Base-by-base conservation (phyloP, 2,113 vertebrate genomes). In the Datnioides undecimradiatus region DNA sequence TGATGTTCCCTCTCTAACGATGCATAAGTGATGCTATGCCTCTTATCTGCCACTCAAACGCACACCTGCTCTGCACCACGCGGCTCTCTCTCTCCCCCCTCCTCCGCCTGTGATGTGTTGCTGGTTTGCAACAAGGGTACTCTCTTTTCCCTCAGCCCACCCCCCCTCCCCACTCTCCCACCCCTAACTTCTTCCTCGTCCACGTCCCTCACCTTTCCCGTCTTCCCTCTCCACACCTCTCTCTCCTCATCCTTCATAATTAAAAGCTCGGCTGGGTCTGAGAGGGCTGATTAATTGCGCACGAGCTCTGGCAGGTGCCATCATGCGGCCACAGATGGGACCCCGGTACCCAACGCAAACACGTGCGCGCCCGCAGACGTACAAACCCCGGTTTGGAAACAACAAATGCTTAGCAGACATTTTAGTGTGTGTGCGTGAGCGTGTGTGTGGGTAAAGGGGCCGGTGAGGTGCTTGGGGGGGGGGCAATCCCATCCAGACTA, bases 11-110 rank as follows among this genome's bases (percentile, higher is more conserved):
- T 82, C 76, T 79, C 84, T 91, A 91, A 91, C 66, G 74, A 88
- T 86, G 87, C 80, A 85, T 93, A 90, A 91, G 86, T 87, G 87
- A 89, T 85, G 82, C 80, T 85, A 52, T 87, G 90, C 83, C 82
- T 90, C 78, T 93, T 87, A 87, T 89, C 85, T 86, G 85, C 84
- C 90, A 91, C 86, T 92, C 88, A 89, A 86, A 86, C 55, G 14
- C 71, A 76, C 91, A 92, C 87, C 87, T 89, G 87, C 87, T 64
- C 73, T 34, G n/a, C 62, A 58, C n/a, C 58, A 46, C 55, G 74
- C 33, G 23, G 59, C 75, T 63, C 49, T 25, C 46, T 54, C 66
- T 43, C 49, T 25, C 46, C 51, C 66, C 38, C 63, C 34, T 62
- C 38, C 65, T 64, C 76, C 36, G 54, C n/a, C 62, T 78, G 59